Conservation (phyloP, 35 echinoderm and acorn worm species). For the Lytechinus pictus region DNA sequence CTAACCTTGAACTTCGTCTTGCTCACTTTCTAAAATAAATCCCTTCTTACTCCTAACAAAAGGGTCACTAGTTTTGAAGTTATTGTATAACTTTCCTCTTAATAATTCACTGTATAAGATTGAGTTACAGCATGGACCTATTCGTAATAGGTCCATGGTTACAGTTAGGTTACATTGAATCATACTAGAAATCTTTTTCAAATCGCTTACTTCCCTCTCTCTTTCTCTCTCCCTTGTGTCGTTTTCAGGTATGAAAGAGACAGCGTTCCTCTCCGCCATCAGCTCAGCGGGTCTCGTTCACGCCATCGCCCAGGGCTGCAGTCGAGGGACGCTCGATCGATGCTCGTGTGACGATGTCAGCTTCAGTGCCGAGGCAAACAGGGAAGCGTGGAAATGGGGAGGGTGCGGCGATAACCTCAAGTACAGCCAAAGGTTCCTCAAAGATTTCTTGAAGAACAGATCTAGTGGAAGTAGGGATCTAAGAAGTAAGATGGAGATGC, state of each 20-base stretch:
- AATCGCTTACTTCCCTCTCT: not conserved
- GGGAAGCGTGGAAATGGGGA: slow-evolving; percentile 92
- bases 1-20: too few species aligned
- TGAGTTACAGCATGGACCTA: not conserved
- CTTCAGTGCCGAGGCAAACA: slow-evolving; percentile 73
- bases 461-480: slow-evolving; percentile 58
- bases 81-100: too few species aligned
- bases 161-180: too few species aligned
- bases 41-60: too few species aligned
- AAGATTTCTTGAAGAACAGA: slow-evolving; percentile 75
- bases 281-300: slow-evolving; percentile 84
- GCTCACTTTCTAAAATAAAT: too few species aligned
- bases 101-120: too few species aligned
- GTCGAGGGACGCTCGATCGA: slow-evolving; percentile 58
- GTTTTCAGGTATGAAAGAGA: slow-evolving; percentile 77
- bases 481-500: slow-evolving; percentile 75
- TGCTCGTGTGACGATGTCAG: slow-evolving; percentile 82
- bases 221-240: not conserved
- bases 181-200: too few species aligned
- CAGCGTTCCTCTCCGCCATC: slow-evolving; percentile 82
- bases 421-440: slow-evolving; percentile 91
- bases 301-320: slow-evolving; percentile 87
- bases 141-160: not conserved
- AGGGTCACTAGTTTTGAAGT: too few species aligned
- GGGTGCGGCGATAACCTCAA: slow-evolving; percentile 93